These are phyloP conservation scores for Drosophila testacea DNA, from an alignment of 2,888 invertebrate genomes.

Conservation along the genomic window DNA sequence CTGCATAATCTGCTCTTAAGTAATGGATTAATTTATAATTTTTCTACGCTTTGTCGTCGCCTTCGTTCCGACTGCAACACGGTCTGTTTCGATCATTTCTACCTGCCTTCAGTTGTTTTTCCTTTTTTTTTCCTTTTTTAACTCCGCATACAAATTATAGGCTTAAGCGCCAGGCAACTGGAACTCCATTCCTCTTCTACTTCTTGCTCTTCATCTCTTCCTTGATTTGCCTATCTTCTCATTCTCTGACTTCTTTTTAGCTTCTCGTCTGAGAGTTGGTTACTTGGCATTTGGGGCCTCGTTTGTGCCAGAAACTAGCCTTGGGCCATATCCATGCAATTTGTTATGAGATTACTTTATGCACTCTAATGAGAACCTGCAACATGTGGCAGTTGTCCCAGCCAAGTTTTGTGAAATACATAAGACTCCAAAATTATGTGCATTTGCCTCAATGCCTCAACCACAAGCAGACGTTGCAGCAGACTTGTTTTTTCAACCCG, in stretches of 20 bases:
- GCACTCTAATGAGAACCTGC: slow-evolving; percentile 57
- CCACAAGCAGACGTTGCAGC: background rate
- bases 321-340: slow-evolving; percentile 46
- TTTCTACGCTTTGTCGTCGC: slow-evolving; percentile 47
- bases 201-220: background rate
- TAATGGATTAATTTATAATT: slow-evolving; percentile 80
- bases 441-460: slow-evolving; percentile 5
- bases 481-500: background rate
- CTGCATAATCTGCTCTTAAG: slow-evolving; percentile 74
- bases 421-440: slow-evolving; percentile 16
- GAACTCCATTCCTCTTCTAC: slow-evolving; percentile 3
- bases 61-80: slow-evolving; percentile 8
- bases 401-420: background rate
- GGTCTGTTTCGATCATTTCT: slow-evolving; percentile 13
- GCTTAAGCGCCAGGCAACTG: slow-evolving; percentile 48
- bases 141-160: slow-evolving; percentile 54
- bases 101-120: slow-evolving; percentile 36
- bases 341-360: slow-evolving; percentile 64
- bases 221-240: background rate
- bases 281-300: slow-evolving; percentile 3
- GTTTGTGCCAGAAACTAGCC: slow-evolving; percentile 7
- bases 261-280: background rate
- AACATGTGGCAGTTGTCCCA: slow-evolving; percentile 35
- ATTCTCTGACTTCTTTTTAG: background rate
- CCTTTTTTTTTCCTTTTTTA: background rate